A percentile compares a stretch with the other conserved stretches of the same genome.
Conservation (phyloP, 2,888 invertebrate species). For the Drosophila quasianomalipes region DNA sequence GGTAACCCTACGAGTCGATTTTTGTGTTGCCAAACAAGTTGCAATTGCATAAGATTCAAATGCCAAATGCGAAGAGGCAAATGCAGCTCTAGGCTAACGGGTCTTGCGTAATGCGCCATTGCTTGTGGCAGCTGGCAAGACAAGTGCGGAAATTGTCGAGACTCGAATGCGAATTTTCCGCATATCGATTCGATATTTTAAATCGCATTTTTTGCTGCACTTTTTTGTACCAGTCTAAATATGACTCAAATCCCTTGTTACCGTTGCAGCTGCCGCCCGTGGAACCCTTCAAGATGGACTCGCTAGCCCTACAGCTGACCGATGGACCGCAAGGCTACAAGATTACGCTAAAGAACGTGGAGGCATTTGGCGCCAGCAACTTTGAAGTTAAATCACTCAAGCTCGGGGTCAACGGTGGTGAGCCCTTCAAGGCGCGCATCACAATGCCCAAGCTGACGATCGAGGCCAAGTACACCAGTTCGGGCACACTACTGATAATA, state of each 20-base stretch:
- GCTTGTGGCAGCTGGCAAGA: slow-evolving; percentile 26
- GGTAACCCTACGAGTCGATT: slow-evolving; percentile 37
- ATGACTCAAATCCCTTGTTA: background rate
- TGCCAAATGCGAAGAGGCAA: slow-evolving; percentile 39
- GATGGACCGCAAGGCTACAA: slow-evolving; percentile 88
- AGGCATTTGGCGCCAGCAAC: slow-evolving; percentile 88
- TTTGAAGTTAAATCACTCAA: slow-evolving; percentile 87
- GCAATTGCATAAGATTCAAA: slow-evolving; percentile 55
- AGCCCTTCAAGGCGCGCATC: slow-evolving; percentile 89
- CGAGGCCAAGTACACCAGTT: slow-evolving; percentile 89
- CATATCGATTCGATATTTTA: background rate
- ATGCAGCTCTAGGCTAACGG: slow-evolving; percentile 40
- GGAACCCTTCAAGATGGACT: slow-evolving; percentile 89
- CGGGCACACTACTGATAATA: slow-evolving; percentile 89
- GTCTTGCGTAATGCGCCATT: slow-evolving; percentile 49
- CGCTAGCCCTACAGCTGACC: slow-evolving; percentile 87
- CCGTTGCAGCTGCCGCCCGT: slow-evolving; percentile 87
- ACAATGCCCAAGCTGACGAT: slow-evolving; percentile 89
- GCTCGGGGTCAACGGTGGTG: slow-evolving; percentile 87
- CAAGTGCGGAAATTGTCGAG: slow-evolving; percentile 47
- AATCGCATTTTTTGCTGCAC: slow-evolving; percentile 10
- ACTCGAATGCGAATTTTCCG: slow-evolving; percentile 7
- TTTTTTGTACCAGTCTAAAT: slow-evolving; percentile 1
- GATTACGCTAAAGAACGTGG: slow-evolving; percentile 87
- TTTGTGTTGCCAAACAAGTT: slow-evolving; percentile 51